These are phyloP conservation scores for Teleopsis dalmanni DNA, from an alignment of 1,140 invertebrate genomes.

Conservation along the genomic window DNA sequence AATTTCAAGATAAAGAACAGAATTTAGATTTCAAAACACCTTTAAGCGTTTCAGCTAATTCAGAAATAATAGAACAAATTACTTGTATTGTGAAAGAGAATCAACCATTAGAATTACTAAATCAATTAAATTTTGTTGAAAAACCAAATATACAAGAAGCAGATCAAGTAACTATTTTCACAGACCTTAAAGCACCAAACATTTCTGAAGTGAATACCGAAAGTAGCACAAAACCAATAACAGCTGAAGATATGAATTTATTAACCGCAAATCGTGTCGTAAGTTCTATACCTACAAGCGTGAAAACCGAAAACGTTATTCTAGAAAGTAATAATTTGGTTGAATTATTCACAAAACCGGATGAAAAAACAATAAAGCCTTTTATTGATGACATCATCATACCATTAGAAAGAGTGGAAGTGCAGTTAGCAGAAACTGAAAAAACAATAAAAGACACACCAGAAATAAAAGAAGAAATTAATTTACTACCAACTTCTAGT, in stretches of 20 bases:
- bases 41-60: slow-evolving; percentile 13
- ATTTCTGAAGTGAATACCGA: background rate
- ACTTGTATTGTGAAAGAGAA: slow-evolving; percentile 22
- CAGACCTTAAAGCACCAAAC: slow-evolving; percentile 2
- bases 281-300: background rate
- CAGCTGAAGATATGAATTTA: background rate
- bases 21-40: slow-evolving; percentile 16
- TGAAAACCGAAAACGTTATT: background rate
- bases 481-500: slow-evolving; percentile 9
- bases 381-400: background rate
- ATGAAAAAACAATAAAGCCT: slow-evolving; percentile 10
- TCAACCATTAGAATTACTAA: slow-evolving; percentile 20
- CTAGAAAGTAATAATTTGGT: background rate
- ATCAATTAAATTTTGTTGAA: slow-evolving; percentile 4
- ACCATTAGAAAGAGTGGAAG: slow-evolving; percentile 22
- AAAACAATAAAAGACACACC: slow-evolving; percentile 5
- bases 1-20: slow-evolving; percentile 13
- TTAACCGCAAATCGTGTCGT: background rate
- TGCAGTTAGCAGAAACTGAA: slow-evolving; percentile 23
- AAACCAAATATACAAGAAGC: slow-evolving; percentile 11
- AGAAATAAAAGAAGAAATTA: background rate
- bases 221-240: background rate
- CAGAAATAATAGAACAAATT: slow-evolving; percentile 22
- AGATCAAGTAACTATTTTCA: background rate
- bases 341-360: background rate